phyloP scores from a whole-genome alignment of 2,797 vertebrate species.

The Sarcophilus harrisii region DNA sequence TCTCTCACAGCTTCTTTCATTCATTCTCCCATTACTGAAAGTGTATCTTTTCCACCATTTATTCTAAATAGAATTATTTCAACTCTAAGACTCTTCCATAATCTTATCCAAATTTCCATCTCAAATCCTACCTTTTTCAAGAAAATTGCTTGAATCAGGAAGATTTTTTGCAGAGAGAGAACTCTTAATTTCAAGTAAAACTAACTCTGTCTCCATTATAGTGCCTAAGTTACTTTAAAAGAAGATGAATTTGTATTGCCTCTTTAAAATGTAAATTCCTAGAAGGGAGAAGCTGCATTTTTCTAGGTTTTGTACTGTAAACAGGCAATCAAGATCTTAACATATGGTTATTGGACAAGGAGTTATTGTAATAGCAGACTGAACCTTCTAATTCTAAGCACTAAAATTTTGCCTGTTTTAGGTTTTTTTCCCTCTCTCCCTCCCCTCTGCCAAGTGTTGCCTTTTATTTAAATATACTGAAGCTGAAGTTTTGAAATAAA shows the following conservation, averaged over 20 bases:
- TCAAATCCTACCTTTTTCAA: background rate
- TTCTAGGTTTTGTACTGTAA: background rate
- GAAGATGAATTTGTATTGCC: background rate
- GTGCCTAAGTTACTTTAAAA: background rate
- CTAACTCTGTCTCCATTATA: background rate
- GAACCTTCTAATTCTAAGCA: background rate
- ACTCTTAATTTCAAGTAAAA: background rate
- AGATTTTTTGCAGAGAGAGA: background rate
- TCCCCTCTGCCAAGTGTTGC: background rate
- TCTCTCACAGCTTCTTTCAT: background rate
- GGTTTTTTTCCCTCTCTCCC: background rate
- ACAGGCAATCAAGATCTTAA: background rate
- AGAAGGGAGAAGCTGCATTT: background rate
- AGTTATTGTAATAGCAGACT: background rate
- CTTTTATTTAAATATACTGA: background rate
- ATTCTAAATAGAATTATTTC: background rate
- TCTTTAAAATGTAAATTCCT: background rate
- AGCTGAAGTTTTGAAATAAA: background rate
- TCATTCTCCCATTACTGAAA: background rate
- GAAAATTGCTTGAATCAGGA: background rate
- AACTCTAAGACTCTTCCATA: background rate
- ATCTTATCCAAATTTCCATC: background rate
- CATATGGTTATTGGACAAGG: background rate
- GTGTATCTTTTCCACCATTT: background rate
- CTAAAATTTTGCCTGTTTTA: background rate